phyloP scores from a whole-genome alignment of 2,888 invertebrate genomes.

The Shargacucullia verbasci region DNA sequence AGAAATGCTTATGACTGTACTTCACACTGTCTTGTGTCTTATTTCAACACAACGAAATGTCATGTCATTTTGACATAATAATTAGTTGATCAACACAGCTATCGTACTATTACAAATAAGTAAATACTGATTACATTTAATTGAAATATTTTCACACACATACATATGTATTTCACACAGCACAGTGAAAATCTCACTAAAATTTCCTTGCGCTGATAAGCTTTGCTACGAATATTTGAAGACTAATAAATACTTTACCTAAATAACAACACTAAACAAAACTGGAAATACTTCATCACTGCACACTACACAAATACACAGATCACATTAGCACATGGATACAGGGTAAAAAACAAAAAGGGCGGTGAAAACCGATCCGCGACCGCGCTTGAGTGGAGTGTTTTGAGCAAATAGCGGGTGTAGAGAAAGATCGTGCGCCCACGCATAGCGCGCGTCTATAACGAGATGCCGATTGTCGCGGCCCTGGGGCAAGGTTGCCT shows the following conservation, averaged over 20 bases:
- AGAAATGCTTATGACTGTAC: constrained; percentile 1
- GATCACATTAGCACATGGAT: constrained; percentile 52
- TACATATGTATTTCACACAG: not conserved
- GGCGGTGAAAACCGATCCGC: constrained; percentile 78
- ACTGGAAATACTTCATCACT: constrained; percentile 81
- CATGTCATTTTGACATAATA: constrained; percentile 39
- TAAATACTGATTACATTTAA: constrained; percentile 18
- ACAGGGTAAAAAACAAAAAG: constrained; percentile 52
- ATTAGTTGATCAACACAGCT: constrained; percentile 23
- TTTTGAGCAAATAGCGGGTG: constrained; percentile 80
- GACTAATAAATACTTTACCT: constrained; percentile 70
- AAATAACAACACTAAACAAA: constrained; percentile 78
- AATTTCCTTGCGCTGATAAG: not conserved
- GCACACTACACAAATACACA: constrained; percentile 48
- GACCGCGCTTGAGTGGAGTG: constrained; percentile 73
- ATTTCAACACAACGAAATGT: constrained; percentile 8
- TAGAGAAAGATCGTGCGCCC: constrained; percentile 82
- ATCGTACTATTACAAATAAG: constrained; percentile 2
- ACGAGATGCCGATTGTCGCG: constrained; percentile 82
- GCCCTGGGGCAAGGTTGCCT: constrained; percentile 85
- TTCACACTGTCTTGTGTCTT: constrained; percentile 18
- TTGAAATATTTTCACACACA: constrained; percentile 11
- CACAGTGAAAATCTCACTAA: constrained; percentile 4
- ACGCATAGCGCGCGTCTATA: constrained; percentile 80
- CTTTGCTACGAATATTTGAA: constrained; percentile 18